These are phyloP conservation scores for Drosophila repletoides DNA, from an alignment of 1,140 invertebrate genomes.

Conservation along the genomic window DNA sequence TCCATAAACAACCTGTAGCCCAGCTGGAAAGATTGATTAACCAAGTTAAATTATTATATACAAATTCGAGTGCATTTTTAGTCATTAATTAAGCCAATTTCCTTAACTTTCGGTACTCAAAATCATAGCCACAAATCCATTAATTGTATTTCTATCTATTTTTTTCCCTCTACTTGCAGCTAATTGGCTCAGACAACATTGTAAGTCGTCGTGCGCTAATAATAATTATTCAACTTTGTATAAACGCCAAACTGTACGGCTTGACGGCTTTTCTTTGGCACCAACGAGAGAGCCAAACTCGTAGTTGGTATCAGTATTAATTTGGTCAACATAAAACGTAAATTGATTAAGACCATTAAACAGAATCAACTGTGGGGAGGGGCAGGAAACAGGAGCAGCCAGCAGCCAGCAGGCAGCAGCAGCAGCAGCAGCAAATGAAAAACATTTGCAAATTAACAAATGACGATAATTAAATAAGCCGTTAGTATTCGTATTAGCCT, in stretches of 20 bases:
- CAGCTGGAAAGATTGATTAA: too few relatives aligned
- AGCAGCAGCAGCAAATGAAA: neutral
- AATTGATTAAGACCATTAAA: conserved; percentile 72
- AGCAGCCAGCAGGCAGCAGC: neutral
- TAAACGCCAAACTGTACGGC: conserved; percentile 34
- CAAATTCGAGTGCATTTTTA: too few relatives aligned
- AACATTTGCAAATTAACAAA: conserved; percentile 46
- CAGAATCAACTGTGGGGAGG: conserved; percentile 7
- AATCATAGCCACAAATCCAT: conserved; percentile 15
- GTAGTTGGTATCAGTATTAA: conserved; percentile 61
- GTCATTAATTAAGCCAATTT: conserved; percentile 13
- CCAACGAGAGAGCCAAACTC: conserved; percentile 18
- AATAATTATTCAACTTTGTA: conserved; percentile 53
- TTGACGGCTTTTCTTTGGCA: too few relatives aligned
- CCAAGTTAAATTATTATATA: neutral
- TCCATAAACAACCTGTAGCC: conserved; percentile 1
- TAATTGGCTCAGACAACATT: conserved; percentile 48
- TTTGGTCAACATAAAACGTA: conserved; percentile 63
- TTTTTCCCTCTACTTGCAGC: conserved; percentile 20
- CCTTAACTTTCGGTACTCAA: neutral
- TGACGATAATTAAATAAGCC: conserved; percentile 60
- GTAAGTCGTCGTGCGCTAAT: conserved; percentile 2
- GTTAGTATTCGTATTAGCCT: conserved; percentile 50
- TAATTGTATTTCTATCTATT: conserved; percentile 17
- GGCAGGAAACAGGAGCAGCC: neutral